Base-by-base conservation (phyloP, 2,888 invertebrate species). In the Thymelicus acteon region DNA sequence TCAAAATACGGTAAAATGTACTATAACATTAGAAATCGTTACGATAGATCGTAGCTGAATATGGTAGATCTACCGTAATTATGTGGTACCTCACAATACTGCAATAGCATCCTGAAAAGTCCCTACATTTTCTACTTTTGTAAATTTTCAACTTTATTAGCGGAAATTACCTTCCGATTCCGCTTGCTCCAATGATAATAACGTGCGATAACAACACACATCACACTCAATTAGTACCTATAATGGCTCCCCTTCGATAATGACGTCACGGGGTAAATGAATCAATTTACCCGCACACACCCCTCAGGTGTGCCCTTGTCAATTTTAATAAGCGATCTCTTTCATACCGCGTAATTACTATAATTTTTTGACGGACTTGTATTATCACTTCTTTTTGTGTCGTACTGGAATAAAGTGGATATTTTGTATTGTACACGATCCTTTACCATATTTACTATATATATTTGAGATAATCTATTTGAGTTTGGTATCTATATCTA, bases 261-360 rank as follows among this genome's bases (percentile, higher is more conserved):
- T 76, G 75, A 79, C 75, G 79, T 79, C 79, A 76, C 75, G 73
- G 61, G 72, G 73, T 74, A 78, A 81, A 82, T 80, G 81, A 85
- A 86, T 87, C 87, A 87, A 87, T 87, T 85, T 75, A 71, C 74
- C 78, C 78, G 75, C 77, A 71, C 75, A 78, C 76, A 75, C 82
- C 76, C 79, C 75, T 74, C 80, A 81, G 82, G 81, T 81, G 82
- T 73, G 80, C 75, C 78, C 73, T 78, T 80, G 82, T 81, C 82
- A 81, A 82, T 83, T 82, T 80, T 81, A 82, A 82, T 83, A 82
- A 80, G 74, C 77, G 77, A 74, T 65, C 64, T 65, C 72, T 67
- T 73, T 72, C 63, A 63, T 63, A 63, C 69, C 6, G 13, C n/a
- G 61, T 61, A 61, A 54, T 67, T 63, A 60, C 39, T 69, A 49